Percentiles rank a stretch among this genome's conserved stretches.
Conservation (phyloP, 2,113 vertebrate genomes). For the Lophius piscatorius region DNA sequence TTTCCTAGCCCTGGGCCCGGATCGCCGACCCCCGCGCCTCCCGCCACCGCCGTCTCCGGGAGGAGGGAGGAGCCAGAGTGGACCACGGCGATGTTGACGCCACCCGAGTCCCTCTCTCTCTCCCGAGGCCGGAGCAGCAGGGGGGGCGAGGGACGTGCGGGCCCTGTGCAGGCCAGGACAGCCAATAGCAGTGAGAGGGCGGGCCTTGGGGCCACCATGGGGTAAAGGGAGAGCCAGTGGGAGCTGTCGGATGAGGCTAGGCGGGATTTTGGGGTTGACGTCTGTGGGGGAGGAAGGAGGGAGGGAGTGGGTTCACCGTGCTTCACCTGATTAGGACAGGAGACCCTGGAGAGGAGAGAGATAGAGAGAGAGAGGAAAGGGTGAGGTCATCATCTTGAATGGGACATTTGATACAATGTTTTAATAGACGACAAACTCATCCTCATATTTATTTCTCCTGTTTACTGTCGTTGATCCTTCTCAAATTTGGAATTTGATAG, state of each 20-base stretch:
- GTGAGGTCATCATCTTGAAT: too few species aligned
- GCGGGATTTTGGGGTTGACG: not conserved
- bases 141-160: conserved; percentile 80
- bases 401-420: too few species aligned
- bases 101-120: conserved; percentile 84
- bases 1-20: conserved; percentile 75
- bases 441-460: too few species aligned
- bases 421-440: too few species aligned
- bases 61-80: conserved; percentile 85
- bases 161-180: conserved; percentile 85
- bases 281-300: conserved; percentile 38
- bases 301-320: conserved; percentile 5
- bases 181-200: conserved; percentile 82
- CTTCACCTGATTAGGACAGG: conserved; percentile 6
- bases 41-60: conserved; percentile 79
- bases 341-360: not conserved
- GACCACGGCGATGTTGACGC: conserved; percentile 85
- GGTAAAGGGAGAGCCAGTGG: conserved; percentile 68
- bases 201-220: conserved; percentile 82
- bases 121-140: conserved; percentile 83
- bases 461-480: too few species aligned
- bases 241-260: conserved; percentile 49
- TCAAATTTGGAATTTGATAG: too few species aligned
- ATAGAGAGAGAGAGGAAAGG: conserved; percentile 38
- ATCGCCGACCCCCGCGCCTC: conserved; percentile 73